A percentile compares a stretch with the other conserved stretches of the same genome.
Conservation (phyloP, 2,888 invertebrate genomes). For the Apantesis nais region DNA sequence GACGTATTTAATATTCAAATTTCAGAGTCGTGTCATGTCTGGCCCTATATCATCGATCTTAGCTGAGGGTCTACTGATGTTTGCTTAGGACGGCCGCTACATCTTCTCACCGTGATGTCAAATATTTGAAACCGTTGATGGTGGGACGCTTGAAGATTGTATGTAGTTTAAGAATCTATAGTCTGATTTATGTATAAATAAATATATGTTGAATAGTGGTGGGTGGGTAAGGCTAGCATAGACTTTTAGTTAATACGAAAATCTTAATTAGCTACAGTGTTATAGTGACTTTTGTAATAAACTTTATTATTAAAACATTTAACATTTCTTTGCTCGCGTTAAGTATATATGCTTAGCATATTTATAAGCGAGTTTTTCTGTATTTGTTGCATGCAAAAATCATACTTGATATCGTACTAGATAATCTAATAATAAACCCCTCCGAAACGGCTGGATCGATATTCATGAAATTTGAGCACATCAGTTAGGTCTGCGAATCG, state of each 20-base stretch:
- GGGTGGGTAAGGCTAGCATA: not conserved
- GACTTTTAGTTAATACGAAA: not conserved
- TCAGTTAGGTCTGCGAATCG: no score
- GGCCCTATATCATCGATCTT: slow-evolving; percentile 46
- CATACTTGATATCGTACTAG: no score
- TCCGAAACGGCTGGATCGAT: no score
- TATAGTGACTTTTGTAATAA: no score
- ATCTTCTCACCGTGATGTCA: slow-evolving; percentile 58
- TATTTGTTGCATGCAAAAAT: no score
- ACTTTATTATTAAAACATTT: no score
- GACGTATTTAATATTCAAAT: slow-evolving; percentile 45
- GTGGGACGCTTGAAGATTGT: slow-evolving; percentile 56
- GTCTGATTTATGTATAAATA: not conserved
- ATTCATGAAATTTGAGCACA: no score
- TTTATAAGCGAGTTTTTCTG: no score
- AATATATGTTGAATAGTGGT: not conserved
- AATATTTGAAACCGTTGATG: slow-evolving; percentile 78
- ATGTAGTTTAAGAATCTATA: slow-evolving; percentile 54
- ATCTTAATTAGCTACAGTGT: no score
- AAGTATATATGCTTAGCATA: no score
- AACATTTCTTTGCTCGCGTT: no score
- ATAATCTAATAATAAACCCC: no score
- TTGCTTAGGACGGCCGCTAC: slow-evolving; percentile 60
- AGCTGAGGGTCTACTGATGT: slow-evolving; percentile 51
- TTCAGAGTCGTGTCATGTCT: slow-evolving; percentile 44